phyloP scores from a whole-genome alignment of 1,140 invertebrate species.

The Hirudo medicinalis region DNA sequence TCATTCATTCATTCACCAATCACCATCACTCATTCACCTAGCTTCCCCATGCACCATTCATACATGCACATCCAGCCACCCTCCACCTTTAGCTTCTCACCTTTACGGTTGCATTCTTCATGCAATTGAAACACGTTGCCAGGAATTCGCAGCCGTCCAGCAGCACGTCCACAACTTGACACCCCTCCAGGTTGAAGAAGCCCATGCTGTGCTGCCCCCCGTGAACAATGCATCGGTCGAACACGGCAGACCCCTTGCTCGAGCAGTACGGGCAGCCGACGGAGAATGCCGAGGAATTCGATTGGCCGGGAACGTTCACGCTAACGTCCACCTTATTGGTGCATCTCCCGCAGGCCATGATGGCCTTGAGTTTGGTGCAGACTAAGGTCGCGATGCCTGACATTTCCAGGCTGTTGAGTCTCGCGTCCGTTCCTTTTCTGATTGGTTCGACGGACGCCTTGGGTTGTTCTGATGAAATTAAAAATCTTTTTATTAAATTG shows the following conservation, averaged over 20 bases:
- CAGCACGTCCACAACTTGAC: slow-evolving; percentile 35
- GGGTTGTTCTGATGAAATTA: neutral
- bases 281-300: slow-evolving; percentile 24
- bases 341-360: slow-evolving; percentile 37
- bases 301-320: slow-evolving; percentile 26
- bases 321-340: slow-evolving; percentile 32
- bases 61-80: too few relatives aligned
- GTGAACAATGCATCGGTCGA: slow-evolving; percentile 34
- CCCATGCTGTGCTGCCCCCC: slow-evolving; percentile 35
- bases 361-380: slow-evolving; percentile 28
- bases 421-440: slow-evolving; percentile 33
- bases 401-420: slow-evolving; percentile 32
- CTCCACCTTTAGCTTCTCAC: too few relatives aligned
- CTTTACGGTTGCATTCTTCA: slow-evolving; percentile 26
- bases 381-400: slow-evolving; percentile 31
- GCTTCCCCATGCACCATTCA: too few relatives aligned
- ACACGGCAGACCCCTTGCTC: slow-evolving; percentile 29
- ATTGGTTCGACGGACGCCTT: neutral
- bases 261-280: slow-evolving; percentile 34
- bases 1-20: neutral
- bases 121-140: slow-evolving; percentile 34
- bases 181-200: slow-evolving; percentile 37
- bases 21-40: too few relatives aligned
- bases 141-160: slow-evolving; percentile 32
- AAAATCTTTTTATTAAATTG: neutral